These are phyloP conservation scores for Cirrhinus molitorella DNA, from an alignment of 2,797 vertebrate species.

Conservation along the genomic window DNA sequence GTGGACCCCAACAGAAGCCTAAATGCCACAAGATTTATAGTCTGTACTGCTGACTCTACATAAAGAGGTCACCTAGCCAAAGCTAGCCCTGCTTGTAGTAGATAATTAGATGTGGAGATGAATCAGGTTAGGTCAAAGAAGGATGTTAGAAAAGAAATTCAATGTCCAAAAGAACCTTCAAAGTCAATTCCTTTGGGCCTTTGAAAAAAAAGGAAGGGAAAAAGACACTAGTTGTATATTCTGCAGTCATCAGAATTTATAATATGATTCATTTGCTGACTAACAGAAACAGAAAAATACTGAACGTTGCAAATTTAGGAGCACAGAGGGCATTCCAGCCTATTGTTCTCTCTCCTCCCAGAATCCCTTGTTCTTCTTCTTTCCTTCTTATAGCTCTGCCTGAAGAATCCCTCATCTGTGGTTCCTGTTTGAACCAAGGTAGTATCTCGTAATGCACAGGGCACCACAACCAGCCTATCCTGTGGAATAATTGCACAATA, in stretches of 20 bases:
- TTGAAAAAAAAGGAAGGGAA: slow-evolving; percentile 14
- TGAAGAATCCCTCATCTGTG: slow-evolving; percentile 31
- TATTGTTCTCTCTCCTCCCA: slow-evolving; percentile 51
- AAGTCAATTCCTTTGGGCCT: slow-evolving; percentile 41
- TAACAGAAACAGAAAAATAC: slow-evolving; percentile 56
- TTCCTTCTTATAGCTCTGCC: slow-evolving; percentile 15
- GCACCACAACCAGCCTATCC: slow-evolving; percentile 3
- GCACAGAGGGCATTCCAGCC: slow-evolving; percentile 48
- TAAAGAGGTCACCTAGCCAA: slow-evolving; percentile 19
- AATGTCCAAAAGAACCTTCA: slow-evolving; percentile 29
- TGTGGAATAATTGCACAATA: slow-evolving; percentile 2
- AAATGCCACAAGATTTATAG: slow-evolving; percentile 13
- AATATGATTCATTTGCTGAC: slow-evolving; percentile 63
- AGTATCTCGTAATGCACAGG: slow-evolving; percentile 35
- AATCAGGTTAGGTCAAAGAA: slow-evolving; percentile 11
- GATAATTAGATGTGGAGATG: slow-evolving; percentile 10
- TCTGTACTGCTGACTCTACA: slow-evolving; percentile 44
- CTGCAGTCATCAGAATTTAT: slow-evolving; percentile 61
- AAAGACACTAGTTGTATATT: slow-evolving; percentile 41
- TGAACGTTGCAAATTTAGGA: slow-evolving; percentile 52
- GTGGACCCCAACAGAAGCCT: slow-evolving; percentile 16
- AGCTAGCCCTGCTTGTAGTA: neutral
- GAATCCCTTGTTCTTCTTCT: slow-evolving; percentile 25
- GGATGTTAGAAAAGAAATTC: slow-evolving; percentile 27
- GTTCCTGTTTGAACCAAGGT: neutral